These are phyloP conservation scores for Apantesis nais DNA, from an alignment of 2,888 invertebrate species.

Conservation along the genomic window DNA sequence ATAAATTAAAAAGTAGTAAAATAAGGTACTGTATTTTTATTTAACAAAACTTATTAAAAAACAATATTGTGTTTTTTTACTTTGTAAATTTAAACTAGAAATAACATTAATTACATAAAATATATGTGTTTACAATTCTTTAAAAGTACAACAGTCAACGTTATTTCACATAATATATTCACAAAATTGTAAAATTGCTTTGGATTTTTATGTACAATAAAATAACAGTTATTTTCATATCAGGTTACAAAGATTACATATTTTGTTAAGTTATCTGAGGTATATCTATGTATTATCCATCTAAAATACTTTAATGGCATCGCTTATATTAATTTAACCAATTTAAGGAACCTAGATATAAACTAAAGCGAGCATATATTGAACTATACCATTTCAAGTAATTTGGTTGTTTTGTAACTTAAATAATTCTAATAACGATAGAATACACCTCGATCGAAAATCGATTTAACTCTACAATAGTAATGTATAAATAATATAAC, in stretches of 20 bases:
- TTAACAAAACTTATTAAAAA: neutral
- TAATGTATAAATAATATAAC: too few relatives aligned
- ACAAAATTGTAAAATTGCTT: neutral
- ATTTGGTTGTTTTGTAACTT: too few relatives aligned
- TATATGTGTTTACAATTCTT: neutral
- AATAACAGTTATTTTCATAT: neutral
- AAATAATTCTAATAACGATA: too few relatives aligned
- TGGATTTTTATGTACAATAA: neutral
- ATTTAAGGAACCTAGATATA: neutral
- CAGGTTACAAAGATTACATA: neutral
- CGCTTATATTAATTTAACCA: neutral
- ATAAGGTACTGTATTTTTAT: neutral
- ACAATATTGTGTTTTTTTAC: neutral
- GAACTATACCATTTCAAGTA: too few relatives aligned
- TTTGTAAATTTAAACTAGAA: neutral
- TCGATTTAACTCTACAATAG: too few relatives aligned
- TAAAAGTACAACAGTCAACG: too few relatives aligned
- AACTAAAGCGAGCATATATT: neutral
- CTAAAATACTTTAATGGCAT: neutral
- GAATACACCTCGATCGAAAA: too few relatives aligned
- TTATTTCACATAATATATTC: too few relatives aligned
- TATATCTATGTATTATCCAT: too few relatives aligned
- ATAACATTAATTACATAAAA: neutral
- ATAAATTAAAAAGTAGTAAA: neutral
- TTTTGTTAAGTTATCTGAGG: neutral